Evolutionary conservation across 2,797 vertebrate genomes (phyloP).

Genomic region (Spea hammondii): DNA sequence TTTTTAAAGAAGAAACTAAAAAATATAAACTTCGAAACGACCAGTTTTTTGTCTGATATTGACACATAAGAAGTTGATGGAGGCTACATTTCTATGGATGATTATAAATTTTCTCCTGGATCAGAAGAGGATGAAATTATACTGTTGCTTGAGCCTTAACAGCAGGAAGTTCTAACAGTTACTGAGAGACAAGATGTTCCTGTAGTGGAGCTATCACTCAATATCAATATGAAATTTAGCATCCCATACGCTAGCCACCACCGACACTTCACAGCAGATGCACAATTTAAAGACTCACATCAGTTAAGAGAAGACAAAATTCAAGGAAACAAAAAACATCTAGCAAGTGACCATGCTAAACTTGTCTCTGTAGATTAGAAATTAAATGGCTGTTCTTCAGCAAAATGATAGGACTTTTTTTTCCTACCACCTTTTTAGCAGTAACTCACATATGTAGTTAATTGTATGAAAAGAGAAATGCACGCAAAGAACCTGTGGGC

Average conservation of each 20-base stretch:
- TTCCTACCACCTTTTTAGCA: no score
- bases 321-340: neutral
- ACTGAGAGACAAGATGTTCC: constrained; percentile 46
- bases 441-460: no score
- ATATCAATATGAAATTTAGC: neutral
- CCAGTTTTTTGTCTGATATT: neutral
- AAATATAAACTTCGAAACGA: neutral
- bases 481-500: no score
- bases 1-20: neutral
- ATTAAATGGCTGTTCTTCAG: no score
- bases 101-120: constrained; percentile 32
- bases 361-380: no score
- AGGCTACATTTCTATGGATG: constrained; percentile 13
- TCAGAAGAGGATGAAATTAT: constrained; percentile 30
- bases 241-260: constrained; percentile 18
- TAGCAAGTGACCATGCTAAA: no score
- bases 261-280: constrained; percentile 16
- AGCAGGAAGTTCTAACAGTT: constrained; percentile 26
- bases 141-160: constrained; percentile 40
- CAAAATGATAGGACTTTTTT: no score
- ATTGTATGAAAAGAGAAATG: no score
- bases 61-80: constrained; percentile 23
- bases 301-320: neutral
- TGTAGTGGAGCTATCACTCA: constrained; percentile 40
- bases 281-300: neutral